phyloP scores from a whole-genome alignment of 1,140 invertebrate genomes.

The Apolygus lucorum region DNA sequence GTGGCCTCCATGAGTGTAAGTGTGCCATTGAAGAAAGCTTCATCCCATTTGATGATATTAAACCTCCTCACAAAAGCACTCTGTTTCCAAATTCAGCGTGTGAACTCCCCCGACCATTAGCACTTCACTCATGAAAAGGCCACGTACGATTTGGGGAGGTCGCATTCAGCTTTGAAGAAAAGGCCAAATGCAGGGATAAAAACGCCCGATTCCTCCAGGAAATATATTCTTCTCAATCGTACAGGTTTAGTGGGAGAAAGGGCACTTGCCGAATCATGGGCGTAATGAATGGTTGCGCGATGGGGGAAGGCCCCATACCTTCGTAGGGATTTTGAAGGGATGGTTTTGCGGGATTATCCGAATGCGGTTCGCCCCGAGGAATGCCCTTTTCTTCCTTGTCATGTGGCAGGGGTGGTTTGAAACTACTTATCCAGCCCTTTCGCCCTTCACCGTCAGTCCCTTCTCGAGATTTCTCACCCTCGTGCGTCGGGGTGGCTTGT shows the following conservation, averaged over 20 bases:
- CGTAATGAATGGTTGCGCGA: neutral
- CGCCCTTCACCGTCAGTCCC: too few species aligned
- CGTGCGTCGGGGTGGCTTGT: too few species aligned
- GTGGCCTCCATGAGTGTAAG: too few species aligned
- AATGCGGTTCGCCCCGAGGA: neutral
- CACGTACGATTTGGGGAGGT: neutral
- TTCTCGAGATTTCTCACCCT: too few species aligned
- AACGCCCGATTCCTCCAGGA: neutral
- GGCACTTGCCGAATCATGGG: neutral
- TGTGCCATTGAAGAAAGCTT: neutral
- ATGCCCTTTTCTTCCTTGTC: too few species aligned
- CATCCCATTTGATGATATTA: neutral
- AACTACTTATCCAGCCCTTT: too few species aligned
- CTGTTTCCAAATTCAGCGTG: neutral
- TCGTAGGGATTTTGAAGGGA: too few species aligned
- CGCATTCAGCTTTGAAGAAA: neutral
- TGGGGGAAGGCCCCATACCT: neutral
- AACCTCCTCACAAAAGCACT: neutral
- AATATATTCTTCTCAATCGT: neutral
- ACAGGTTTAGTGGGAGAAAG: neutral
- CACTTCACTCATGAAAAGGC: neutral
- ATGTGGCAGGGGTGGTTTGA: too few species aligned
- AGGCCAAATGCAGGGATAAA: neutral
- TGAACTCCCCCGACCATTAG: neutral
- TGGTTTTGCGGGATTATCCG: neutral